Evolutionary conservation across 2,797 vertebrate genomes (phyloP), one percentile per base, ranked within the genome.

Genomic region (Delichon dasypus): DNA sequence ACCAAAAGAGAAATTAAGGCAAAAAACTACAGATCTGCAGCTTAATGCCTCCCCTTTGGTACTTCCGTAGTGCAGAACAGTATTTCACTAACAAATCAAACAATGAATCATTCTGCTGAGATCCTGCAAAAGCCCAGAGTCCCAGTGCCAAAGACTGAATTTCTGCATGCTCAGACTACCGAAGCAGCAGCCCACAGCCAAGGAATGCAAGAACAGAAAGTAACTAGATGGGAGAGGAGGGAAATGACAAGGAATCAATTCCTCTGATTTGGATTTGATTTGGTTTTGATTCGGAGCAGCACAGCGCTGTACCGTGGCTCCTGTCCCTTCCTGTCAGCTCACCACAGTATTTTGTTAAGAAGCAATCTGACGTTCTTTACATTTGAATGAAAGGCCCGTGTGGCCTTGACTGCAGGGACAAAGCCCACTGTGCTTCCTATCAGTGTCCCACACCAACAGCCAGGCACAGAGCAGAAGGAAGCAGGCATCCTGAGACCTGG

Each of bases 11-110:
- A 74, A 72, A 60, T 5, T 1, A 23, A 27, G 34, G 60, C 16
- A 50, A 61, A 54, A 26, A 11, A 1, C 58, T 21, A 0, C 34
- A 57, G 15, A 3, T 6, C 19, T 45, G 21, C 70, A 22, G 53
- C 23, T 22, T 2, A 34, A 45, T 0, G 2, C 5, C 36, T 50
- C 29, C 27, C 32, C 29, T 60, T 48, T 34, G 34, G 34, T 22
- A 13, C 4, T n/a, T 19, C 67, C 0, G 1, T 5, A 25, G 32
- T 2, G 23, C 48, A n/a, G 18, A 38, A 5, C 0, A 67, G 32
- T 2, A 30, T 32, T 76, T 54, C 60, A 74, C 57, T n/a, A 50
- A 36, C 30, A 65, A 27, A 54, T 22, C 44, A 32, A 50, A 11
- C 48, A 40, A 5, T 10, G 48, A 84, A 72, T 84, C 74, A 54